phyloP scores from a whole-genome alignment of 2,113 vertebrate species.

The Bubo blakistoni region DNA sequence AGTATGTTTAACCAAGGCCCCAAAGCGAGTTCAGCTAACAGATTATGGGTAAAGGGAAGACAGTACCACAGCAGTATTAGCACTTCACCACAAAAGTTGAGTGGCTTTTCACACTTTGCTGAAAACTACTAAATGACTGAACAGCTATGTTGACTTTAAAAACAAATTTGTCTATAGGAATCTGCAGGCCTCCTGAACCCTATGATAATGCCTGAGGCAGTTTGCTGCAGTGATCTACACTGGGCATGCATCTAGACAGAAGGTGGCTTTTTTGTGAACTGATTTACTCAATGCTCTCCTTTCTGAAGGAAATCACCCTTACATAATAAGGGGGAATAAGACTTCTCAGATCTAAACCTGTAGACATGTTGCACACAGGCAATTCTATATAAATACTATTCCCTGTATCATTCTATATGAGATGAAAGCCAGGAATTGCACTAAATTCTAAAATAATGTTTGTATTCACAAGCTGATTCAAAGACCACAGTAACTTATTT shows the following conservation, averaged over 20 bases:
- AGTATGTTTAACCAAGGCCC: not conserved
- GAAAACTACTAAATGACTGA: too few relatives aligned
- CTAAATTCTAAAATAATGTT: not conserved
- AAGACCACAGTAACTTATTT: not conserved
- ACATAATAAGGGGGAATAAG: not conserved
- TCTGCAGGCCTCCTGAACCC: too few relatives aligned
- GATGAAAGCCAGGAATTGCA: not conserved
- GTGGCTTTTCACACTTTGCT: too few relatives aligned
- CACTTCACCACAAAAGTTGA: too few relatives aligned
- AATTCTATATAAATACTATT: not conserved
- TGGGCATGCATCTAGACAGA: not conserved
- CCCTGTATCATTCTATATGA: not conserved
- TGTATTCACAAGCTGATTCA: not conserved
- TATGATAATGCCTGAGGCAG: not conserved
- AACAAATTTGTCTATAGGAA: too few relatives aligned
- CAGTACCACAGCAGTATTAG: not conserved
- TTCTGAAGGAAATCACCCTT: not conserved
- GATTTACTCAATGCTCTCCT: not conserved
- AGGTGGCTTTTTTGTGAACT: not conserved
- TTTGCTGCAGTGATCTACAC: not conserved
- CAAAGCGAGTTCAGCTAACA: not conserved
- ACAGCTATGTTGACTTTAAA: too few relatives aligned
- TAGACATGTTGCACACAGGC: not conserved
- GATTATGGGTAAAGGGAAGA: not conserved
- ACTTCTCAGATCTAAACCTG: not conserved